phyloP scores from a whole-genome alignment of 2,113 vertebrate genomes.

The Candoia aspera region DNA sequence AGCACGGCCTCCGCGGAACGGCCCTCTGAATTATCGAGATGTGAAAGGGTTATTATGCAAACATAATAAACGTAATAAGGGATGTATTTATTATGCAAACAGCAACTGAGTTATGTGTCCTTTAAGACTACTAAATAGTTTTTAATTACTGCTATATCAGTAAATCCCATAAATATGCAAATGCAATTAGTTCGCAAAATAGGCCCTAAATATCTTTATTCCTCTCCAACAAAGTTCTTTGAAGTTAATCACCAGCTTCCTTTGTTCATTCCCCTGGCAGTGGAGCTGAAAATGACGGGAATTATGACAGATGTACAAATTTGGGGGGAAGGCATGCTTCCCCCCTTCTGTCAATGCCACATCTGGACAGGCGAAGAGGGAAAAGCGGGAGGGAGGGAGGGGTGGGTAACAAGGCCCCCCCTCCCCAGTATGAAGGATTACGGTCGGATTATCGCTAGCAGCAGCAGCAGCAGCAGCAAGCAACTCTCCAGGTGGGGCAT shows the following conservation, averaged over 20 bases:
- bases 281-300: slow-evolving; percentile 58
- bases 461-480: not conserved
- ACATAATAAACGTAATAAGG: slow-evolving; percentile 66
- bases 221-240: slow-evolving; percentile 74
- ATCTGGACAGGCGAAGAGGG: slow-evolving; percentile 55
- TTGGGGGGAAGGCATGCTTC: slow-evolving; percentile 44
- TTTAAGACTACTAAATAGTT: slow-evolving; percentile 77
- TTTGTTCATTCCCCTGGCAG: slow-evolving; percentile 66
- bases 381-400: not conserved
- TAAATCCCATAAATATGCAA: slow-evolving; percentile 77
- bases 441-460: not conserved
- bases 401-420: not conserved
- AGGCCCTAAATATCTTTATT: slow-evolving; percentile 75
- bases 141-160: slow-evolving; percentile 77
- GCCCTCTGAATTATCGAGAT: slow-evolving; percentile 25
- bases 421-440: not conserved
- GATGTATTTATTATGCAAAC: slow-evolving; percentile 75
- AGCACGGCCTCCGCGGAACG: not conserved
- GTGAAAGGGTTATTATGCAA: slow-evolving; percentile 68
- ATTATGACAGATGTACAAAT: slow-evolving; percentile 69
- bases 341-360: slow-evolving; percentile 49
- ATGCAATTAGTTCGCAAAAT: slow-evolving; percentile 76
- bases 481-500: not conserved
- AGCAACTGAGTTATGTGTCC: slow-evolving; percentile 74
- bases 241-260: slow-evolving; percentile 70